phyloP scores from a whole-genome alignment of 2,888 invertebrate genomes.

The Scaptomyza reducta region DNA sequence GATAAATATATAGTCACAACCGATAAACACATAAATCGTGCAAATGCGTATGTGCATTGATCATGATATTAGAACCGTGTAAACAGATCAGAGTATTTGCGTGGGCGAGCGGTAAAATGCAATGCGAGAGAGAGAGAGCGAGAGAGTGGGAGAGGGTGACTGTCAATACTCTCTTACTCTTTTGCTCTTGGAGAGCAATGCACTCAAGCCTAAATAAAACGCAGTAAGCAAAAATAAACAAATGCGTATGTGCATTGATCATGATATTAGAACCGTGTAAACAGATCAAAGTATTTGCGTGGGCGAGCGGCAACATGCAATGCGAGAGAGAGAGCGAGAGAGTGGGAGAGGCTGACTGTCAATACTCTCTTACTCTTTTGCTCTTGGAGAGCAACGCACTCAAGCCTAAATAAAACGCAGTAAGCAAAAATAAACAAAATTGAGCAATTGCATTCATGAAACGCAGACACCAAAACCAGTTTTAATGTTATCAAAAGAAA shows the following conservation, averaged over 20 bases:
- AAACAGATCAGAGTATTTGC: conserved; percentile 27
- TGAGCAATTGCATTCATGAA: conserved; percentile 35
- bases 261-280: conserved; percentile 20
- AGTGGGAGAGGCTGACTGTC: neutral
- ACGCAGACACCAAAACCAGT: conserved; percentile 24
- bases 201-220: conserved; percentile 34
- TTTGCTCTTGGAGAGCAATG: conserved; percentile 35
- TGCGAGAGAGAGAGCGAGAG: conserved; percentile 2
- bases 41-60: no score
- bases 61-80: conserved; percentile 12
- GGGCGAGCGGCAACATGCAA: conserved; percentile 5
- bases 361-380: neutral
- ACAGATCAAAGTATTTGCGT: conserved; percentile 21
- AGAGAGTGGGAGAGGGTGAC: conserved; percentile 1
- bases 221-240: conserved; percentile 28
- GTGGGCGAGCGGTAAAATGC: conserved; percentile 6
- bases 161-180: neutral
- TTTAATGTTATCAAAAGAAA: conserved; percentile 14
- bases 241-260: neutral
- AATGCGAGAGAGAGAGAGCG: conserved; percentile 2
- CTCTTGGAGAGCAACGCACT: conserved; percentile 44
- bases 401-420: conserved; percentile 25
- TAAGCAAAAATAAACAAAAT: conserved; percentile 26
- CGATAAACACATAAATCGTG: no score
- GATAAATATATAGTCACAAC: neutral